Conservation (phyloP, 2,113 vertebrate species). For the Vombatus ursinus region DNA sequence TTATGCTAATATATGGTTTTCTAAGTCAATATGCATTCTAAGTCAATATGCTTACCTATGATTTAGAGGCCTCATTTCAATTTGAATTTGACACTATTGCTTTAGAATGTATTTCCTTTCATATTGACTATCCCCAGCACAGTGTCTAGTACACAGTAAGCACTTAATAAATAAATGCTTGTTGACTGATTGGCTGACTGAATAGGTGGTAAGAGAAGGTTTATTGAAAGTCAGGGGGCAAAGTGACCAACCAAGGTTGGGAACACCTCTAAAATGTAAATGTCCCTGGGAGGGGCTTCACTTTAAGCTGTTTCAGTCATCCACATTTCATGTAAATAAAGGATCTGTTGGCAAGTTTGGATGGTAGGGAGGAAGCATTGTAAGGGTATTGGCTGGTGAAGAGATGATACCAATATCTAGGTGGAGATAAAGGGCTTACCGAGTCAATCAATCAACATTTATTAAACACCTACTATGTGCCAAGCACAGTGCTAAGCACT, state of each 20-base stretch:
- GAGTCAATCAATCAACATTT: neutral
- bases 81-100: neutral
- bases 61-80: neutral
- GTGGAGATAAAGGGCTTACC: neutral
- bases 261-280: neutral
- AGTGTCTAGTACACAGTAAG: neutral
- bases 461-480: neutral
- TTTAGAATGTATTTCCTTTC: neutral
- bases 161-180: neutral
- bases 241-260: neutral
- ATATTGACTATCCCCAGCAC: neutral
- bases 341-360: neutral
- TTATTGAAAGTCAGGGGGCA: neutral
- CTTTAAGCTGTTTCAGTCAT: neutral
- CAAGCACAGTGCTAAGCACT: neutral
- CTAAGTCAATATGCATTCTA: neutral
- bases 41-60: neutral
- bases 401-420: neutral
- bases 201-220: neutral
- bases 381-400: neutral
- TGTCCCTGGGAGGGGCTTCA: neutral
- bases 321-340: neutral
- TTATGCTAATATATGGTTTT: neutral
- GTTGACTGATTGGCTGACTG: neutral
- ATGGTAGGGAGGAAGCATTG: neutral